These are phyloP conservation scores for Camelus dromedarius DNA, from an alignment of 2,113 vertebrate species.

Conservation along the genomic window DNA sequence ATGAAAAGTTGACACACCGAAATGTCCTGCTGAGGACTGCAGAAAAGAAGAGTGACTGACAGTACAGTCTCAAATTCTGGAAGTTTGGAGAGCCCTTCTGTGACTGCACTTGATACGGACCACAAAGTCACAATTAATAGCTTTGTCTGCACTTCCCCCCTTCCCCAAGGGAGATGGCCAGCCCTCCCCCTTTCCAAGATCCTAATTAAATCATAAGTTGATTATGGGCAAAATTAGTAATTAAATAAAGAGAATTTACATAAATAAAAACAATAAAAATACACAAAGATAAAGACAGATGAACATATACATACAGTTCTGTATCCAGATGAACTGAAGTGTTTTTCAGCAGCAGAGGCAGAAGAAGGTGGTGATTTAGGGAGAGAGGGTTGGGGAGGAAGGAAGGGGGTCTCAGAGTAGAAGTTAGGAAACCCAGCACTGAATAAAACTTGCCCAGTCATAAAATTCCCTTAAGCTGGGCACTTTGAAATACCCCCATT, in stretches of 20 bases:
- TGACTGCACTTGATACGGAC: not conserved
- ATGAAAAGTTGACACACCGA: not conserved
- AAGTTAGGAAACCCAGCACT: constrained; percentile 24
- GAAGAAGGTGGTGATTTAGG: not conserved
- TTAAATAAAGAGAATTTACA: not conserved
- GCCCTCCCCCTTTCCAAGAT: not conserved
- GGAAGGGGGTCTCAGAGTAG: not conserved
- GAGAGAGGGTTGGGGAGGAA: not conserved
- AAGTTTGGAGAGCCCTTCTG: not conserved
- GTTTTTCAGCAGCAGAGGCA: not conserved
- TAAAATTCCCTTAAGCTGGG: constrained; percentile 61
- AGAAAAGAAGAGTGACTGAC: not conserved
- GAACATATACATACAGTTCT: not conserved
- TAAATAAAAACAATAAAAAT: not conserved
- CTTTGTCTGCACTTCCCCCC: not conserved
- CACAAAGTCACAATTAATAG: not conserved
- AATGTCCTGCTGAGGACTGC: not conserved
- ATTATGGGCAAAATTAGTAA: constrained; percentile 14
- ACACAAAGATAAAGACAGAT: not conserved
- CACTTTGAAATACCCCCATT: constrained; percentile 68
- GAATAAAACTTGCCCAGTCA: constrained; percentile 70
- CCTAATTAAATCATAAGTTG: not conserved
- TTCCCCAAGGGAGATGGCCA: not conserved
- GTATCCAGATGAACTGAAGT: not conserved
- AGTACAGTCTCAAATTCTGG: not conserved